A percentile compares a stretch with the other conserved stretches of the same genome.
Evolutionary conservation across 92 coral and sea anemone genomes (phyloP).

Genomic region (Zoanthus gigantus): DNA sequence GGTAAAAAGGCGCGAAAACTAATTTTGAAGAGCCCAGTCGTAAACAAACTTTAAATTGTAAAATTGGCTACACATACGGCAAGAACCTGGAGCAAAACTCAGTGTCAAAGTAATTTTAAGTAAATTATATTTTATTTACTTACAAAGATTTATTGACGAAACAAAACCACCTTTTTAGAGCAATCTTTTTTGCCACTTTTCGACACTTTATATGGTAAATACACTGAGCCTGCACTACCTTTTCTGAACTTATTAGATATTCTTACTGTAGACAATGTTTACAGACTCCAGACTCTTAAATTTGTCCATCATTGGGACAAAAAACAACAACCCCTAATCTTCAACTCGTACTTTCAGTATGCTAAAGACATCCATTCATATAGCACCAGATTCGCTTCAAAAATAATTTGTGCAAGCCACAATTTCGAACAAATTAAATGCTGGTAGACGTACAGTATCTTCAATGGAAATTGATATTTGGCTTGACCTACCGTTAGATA

Average conservation of each 20-base stretch:
- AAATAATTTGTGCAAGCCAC: not conserved
- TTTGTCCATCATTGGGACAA: not conserved
- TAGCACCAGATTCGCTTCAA: not conserved
- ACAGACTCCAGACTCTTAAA: not conserved
- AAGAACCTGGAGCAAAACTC: too few species aligned
- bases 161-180: not conserved
- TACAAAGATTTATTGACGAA: too few species aligned
- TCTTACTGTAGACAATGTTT: not conserved
- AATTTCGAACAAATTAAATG: not conserved
- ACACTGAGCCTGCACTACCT: not conserved
- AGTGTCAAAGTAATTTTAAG: too few species aligned
- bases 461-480: not conserved
- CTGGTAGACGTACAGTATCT: not conserved
- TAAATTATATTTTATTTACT: too few species aligned
- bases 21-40: too few species aligned
- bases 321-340: not conserved
- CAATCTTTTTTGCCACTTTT: not conserved
- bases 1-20: too few species aligned
- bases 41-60: too few species aligned
- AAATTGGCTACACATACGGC: too few species aligned
- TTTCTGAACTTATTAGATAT: not conserved
- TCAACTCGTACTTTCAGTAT: not conserved
- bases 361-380: not conserved
- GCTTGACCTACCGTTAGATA: not conserved
- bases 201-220: not conserved